Evolutionary conservation across 2,888 invertebrate genomes (phyloP).

Genomic region (Ophioninae sp.): DNA sequence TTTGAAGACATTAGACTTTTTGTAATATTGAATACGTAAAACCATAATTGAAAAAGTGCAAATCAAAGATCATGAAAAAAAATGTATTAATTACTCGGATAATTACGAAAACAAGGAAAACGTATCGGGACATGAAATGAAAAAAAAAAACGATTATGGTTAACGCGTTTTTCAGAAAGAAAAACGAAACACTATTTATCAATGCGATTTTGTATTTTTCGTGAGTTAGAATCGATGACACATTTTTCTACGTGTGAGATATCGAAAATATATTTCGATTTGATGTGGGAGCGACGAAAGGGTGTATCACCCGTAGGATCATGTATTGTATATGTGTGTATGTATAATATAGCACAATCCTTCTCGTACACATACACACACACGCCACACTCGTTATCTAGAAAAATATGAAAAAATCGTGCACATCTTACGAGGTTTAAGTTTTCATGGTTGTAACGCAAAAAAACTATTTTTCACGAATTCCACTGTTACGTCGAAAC

Average conservation of each 20-base stretch:
- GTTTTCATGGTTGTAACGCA: neutral
- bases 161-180: neutral
- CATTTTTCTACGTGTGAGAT: too few species aligned
- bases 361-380: conserved; percentile 32
- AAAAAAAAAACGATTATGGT: too few species aligned
- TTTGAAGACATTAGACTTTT: too few species aligned
- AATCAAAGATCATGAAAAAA: neutral
- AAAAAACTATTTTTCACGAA: neutral
- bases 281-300: neutral
- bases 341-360: neutral
- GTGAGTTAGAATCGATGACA: too few species aligned
- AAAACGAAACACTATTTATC: neutral
- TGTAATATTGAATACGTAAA: neutral
- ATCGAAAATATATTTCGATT: neutral
- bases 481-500: neutral
- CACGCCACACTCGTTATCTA: conserved; percentile 25
- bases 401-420: conserved; percentile 30
- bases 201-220: too few species aligned
- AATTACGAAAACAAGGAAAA: neutral
- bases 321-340: neutral
- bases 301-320: neutral
- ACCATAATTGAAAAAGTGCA: neutral
- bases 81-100: too few species aligned
- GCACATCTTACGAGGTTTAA: neutral
- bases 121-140: neutral